Evolutionary conservation across 2,113 vertebrate species (phyloP), one percentile per base, ranked within the genome.

Genomic region (Lasiurus borealis): DNA sequence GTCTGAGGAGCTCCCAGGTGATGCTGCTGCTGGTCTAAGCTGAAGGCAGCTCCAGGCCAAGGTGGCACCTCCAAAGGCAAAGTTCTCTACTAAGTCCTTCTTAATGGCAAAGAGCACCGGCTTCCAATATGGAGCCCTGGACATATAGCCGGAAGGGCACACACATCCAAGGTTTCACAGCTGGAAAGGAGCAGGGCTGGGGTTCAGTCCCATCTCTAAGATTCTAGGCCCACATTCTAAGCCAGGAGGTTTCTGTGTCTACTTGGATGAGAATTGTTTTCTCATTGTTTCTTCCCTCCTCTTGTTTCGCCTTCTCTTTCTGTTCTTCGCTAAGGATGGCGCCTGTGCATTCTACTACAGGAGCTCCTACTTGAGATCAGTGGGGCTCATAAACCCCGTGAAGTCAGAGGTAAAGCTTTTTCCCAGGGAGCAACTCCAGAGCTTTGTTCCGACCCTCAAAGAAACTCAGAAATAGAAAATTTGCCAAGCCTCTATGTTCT

Each of bases 91-190:
- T 6, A 34, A 83, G 50, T 0, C 15, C 2, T 34, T 72, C 62
- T 23, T 31, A 14, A 3, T 0, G 71, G 52, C 29, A 40, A 16
- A 81, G 44, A 40, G 25, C 34, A 6, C 29, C 0, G 0, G 8
- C 36, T 48, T 18, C 12, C 27, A 12, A 11, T 1, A 19, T 2
- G 57, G n/a, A 40, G 48, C n/a, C 57, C 0, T 0, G 31, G 29
- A 57, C 50, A 11, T 13, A 0, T 3, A 19, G 21, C 40, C 15
- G 16, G 23, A 52, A 29, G 40, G 13, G 10, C 4, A 6, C 59
- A 62, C 59, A 62, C 25, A 62, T 27, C 27, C 46, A 25, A 8
- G 21, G 2, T 48, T 3, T 25, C 69, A 25, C 71, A 34, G 66
- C 64, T 36, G 54, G 36, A 9, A 34, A 73, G 44, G 25, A 25